A percentile compares a stretch with the other conserved stretches of the same genome.
phyloP scores from a whole-genome alignment of 1,140 invertebrate genomes.

The Elysia chlorotica region DNA sequence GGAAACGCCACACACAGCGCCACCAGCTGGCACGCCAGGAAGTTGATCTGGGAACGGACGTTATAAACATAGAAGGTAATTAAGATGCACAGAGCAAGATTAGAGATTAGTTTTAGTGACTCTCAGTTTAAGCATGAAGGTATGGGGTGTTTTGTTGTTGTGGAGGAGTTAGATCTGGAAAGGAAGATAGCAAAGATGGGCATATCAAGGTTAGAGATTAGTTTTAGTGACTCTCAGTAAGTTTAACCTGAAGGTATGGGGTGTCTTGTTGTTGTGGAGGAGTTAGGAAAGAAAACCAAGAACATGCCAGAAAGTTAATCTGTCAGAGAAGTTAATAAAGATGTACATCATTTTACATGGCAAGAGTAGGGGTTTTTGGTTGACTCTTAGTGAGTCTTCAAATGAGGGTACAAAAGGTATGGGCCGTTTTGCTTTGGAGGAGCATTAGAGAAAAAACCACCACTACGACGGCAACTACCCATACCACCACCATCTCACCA shows the following conservation, averaged over 20 bases:
- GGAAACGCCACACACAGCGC: slow-evolving; percentile 43
- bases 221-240: background rate
- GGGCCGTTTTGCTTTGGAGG: background rate
- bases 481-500: no score
- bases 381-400: background rate
- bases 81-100: background rate
- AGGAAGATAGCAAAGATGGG: background rate
- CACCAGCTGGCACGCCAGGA: slow-evolving; percentile 45
- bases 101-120: background rate
- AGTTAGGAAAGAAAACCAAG: no score
- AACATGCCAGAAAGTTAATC: no score
- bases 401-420: no score
- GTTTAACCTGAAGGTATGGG: no score
- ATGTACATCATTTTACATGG: no score
- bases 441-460: no score
- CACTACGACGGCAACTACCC: no score
- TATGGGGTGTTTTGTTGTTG: background rate
- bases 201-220: background rate
- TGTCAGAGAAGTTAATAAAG: background rate
- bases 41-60: slow-evolving; percentile 59
- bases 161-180: background rate
- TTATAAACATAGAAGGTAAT: background rate
- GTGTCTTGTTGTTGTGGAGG: background rate
- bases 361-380: no score
- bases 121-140: no score